phyloP scores from a whole-genome alignment of 2,113 vertebrate species.

The Garra rufa region DNA sequence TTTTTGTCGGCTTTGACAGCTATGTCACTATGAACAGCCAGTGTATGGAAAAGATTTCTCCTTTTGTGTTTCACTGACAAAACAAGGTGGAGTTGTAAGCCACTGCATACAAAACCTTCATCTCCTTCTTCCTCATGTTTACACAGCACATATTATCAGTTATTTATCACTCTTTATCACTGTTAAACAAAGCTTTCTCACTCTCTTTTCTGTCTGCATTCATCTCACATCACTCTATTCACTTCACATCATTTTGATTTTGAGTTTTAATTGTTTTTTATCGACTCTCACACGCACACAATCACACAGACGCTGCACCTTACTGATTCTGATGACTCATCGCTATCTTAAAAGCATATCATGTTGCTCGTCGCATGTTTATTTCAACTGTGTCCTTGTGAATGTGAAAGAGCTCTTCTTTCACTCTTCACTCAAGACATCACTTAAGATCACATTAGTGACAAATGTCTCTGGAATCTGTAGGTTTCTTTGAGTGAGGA shows the following conservation, averaged over 20 bases:
- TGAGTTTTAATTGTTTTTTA: not conserved
- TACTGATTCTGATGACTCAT: conserved; percentile 11
- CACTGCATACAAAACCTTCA: not conserved
- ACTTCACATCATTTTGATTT: not conserved
- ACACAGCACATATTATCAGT: not conserved
- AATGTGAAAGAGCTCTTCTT: not conserved
- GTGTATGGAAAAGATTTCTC: not conserved
- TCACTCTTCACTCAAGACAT: conserved; percentile 12
- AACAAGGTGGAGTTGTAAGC: not conserved
- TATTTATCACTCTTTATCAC: not conserved
- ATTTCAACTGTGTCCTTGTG: not conserved
- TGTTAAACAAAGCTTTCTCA: conserved; percentile 3
- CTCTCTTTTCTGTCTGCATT: not conserved
- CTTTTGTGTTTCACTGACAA: conserved; percentile 2
- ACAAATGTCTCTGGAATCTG: conserved; percentile 2
- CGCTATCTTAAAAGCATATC: not conserved
- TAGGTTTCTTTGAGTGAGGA: not conserved
- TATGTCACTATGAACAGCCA: not conserved
- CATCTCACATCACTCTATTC: not conserved
- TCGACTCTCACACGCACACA: not conserved
- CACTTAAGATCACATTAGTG: not conserved
- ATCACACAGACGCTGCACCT: not conserved
- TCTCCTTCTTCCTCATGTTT: conserved; percentile 12
- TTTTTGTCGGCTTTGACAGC: not conserved
- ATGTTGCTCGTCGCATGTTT: not conserved